These are phyloP conservation scores for Magallana angulata DNA, from an alignment of 1,140 invertebrate species.

Conservation along the genomic window DNA sequence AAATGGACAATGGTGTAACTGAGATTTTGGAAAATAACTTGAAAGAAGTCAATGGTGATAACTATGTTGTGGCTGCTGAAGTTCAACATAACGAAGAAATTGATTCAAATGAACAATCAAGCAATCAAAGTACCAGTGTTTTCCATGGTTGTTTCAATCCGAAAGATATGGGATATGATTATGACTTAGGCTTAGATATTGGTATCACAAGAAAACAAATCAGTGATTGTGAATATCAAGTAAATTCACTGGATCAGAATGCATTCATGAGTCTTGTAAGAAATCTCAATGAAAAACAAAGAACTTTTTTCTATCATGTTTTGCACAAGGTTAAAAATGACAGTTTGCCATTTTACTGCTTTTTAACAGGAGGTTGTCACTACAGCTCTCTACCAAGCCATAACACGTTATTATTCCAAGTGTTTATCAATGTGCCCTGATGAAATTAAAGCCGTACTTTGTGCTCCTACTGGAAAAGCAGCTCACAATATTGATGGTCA, in stretches of 20 bases:
- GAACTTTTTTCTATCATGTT: slow-evolving; percentile 13
- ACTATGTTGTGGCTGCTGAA: slow-evolving; percentile 22
- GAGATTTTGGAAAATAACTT: slow-evolving; percentile 21
- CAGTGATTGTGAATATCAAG: neutral
- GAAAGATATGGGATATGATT: neutral
- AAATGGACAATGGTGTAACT: neutral
- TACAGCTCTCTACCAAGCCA: slow-evolving; percentile 47
- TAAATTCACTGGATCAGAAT: neutral
- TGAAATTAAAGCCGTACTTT: neutral
- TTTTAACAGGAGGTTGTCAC: slow-evolving; percentile 51
- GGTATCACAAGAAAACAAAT: slow-evolving; percentile 1
- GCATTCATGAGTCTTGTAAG: neutral
- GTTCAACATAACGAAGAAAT: slow-evolving; percentile 44
- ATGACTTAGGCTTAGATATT: neutral
- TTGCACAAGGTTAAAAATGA: neutral
- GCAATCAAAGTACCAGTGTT: neutral
- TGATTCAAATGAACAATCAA: slow-evolving; percentile 39
- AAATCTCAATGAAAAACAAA: slow-evolving; percentile 41
- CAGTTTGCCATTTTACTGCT: slow-evolving; percentile 37
- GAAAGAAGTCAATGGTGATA: slow-evolving; percentile 39
- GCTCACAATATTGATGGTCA: slow-evolving; percentile 50
- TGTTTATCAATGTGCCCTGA: slow-evolving; percentile 40
- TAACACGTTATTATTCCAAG: slow-evolving; percentile 37
- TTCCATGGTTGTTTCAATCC: slow-evolving; percentile 3
- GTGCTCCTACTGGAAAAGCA: neutral